A percentile compares a stretch with the other conserved stretches of the same genome.
These are phyloP conservation scores for Heterohyrax brucei DNA, from an alignment of 2,797 vertebrate genomes.

Conservation along the genomic window DNA sequence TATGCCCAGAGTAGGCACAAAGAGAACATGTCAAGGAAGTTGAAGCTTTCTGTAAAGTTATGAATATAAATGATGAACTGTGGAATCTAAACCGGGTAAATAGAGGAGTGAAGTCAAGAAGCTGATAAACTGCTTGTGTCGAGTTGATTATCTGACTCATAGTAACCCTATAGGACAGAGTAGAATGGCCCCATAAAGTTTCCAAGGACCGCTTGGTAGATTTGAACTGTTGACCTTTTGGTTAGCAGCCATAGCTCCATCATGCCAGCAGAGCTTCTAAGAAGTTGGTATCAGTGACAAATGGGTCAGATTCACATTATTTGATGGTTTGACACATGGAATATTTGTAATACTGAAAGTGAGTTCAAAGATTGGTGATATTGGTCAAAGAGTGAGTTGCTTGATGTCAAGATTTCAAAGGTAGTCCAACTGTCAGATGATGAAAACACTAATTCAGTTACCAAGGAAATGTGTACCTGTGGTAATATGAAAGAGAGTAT, in stretches of 20 bases:
- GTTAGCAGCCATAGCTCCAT: too few species aligned
- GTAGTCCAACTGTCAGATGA: neutral
- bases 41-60: neutral
- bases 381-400: neutral
- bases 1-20: neutral
- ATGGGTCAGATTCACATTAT: neutral
- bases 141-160: too few species aligned
- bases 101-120: neutral
- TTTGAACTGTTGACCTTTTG: too few species aligned
- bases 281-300: neutral
- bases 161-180: too few species aligned
- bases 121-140: neutral
- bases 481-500: neutral
- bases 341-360: neutral
- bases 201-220: too few species aligned
- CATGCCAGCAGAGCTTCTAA: neutral
- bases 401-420: neutral
- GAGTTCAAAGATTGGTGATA: neutral
- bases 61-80: neutral
- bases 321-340: neutral
- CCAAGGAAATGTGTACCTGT: neutral
- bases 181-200: too few species aligned
- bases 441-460: neutral
- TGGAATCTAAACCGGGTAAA: constrained; percentile 3
- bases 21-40: neutral